phyloP scores from a whole-genome alignment of 92 coral and sea anemone species.

The Galaxea fascicularis region DNA sequence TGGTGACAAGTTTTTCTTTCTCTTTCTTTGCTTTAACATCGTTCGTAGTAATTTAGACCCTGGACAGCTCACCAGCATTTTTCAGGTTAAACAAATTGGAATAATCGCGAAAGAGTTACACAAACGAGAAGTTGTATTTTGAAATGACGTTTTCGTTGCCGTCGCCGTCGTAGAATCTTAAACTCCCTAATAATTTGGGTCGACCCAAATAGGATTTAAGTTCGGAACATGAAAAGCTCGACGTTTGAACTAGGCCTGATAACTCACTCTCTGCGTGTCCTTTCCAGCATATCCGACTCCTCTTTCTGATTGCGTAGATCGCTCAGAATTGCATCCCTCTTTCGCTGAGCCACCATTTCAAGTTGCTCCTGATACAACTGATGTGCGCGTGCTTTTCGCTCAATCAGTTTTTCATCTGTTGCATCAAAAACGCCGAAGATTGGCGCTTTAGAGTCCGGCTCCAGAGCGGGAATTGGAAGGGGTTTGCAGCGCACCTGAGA shows the following conservation, averaged over 20 bases:
- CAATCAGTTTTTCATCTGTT: conserved; percentile 89
- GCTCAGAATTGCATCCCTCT: conserved; percentile 88
- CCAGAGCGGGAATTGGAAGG: conserved; percentile 95
- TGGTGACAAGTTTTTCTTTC: too few relatives aligned
- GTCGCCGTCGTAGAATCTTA: too few relatives aligned
- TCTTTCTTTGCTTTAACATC: too few relatives aligned
- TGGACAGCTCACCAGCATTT: too few relatives aligned
- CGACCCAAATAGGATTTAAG: too few relatives aligned
- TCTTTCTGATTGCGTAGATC: conserved; percentile 93
- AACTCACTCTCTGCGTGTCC: conserved; percentile 92
- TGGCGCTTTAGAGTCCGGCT: conserved; percentile 95
- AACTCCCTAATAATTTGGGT: too few relatives aligned
- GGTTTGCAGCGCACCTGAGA: conserved; percentile 95
- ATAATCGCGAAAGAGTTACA: too few relatives aligned
- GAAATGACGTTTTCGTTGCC: too few relatives aligned
- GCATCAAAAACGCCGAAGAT: conserved; percentile 93
- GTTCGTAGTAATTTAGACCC: too few relatives aligned
- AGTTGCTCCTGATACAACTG: conserved; percentile 91
- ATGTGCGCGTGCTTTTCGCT: conserved; percentile 83
- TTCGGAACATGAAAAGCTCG: too few relatives aligned
- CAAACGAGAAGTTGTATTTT: too few relatives aligned
- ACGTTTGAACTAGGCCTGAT: background rate
- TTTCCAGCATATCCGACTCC: conserved; percentile 95
- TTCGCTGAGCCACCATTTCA: conserved; percentile 96
- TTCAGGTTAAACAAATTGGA: too few relatives aligned